Evolutionary conservation across 2,888 invertebrate species (phyloP), one percentile per base, ranked within the genome.

Genomic region (Agapetus fuscipes): DNA sequence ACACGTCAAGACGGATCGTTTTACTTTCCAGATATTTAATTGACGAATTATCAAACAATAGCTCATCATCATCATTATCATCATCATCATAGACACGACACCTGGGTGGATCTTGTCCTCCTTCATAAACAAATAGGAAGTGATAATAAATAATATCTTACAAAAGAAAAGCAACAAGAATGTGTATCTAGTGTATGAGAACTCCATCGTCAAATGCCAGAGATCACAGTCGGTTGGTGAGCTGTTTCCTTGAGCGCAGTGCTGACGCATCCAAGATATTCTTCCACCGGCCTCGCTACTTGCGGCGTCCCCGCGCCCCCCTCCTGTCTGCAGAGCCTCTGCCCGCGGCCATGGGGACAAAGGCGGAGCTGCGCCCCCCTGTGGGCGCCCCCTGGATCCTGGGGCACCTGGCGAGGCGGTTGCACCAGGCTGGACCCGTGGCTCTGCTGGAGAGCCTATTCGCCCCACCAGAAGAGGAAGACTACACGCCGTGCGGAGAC

Each of bases 391-490:
- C 28, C 13, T 28, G 13, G 28, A 4, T n/a, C 75, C 40, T 67
- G 75, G 56, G 71, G 73, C 20, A 20, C 54, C 66, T 78, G 53
- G 65, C 77, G 53, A 74, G 77, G 61, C 72, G 78, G 62, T 51
- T 64, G 56, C 60, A 69, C 59, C 53, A 59, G 52, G 13, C 54
- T 51, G 45, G 51, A 37, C 56, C 57, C 52, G 71, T 73, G 47
- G 74, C 74, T 53, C 76, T 81, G 53, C 68, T 82, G 55, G 81
- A 82, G 61, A 77, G 77, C 54, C 67, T 82, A 32, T 72, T 82
- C 53, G 77, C 78, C 39, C 61, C 71, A 40, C 56, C 57, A 28
- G 61, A 61, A 25, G 59, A 61, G 30, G 49, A 55, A n/a, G 52
- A 53, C 15, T 53, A 37, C 28, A 37, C 9, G 5, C 9, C 20